Conservation (phyloP, 2,113 vertebrate species). For the Pseudorectes ferrugineus region DNA sequence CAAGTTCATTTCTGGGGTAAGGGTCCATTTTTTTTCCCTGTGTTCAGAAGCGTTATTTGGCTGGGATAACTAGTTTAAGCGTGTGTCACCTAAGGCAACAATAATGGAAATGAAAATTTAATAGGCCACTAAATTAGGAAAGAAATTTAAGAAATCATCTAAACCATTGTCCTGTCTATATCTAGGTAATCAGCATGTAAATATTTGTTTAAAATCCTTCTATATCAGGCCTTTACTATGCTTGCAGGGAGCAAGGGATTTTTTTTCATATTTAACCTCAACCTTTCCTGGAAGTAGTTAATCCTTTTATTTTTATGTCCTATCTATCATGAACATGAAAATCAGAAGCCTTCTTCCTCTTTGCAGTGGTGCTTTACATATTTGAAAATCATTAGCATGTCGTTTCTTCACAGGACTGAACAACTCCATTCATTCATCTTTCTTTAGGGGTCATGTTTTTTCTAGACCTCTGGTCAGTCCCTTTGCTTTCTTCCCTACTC, state of each 20-base stretch:
- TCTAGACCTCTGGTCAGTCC: conserved; percentile 11
- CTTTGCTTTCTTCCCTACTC: conserved; percentile 33
- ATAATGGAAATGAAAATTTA: neutral
- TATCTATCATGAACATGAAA: neutral
- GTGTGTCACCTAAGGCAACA: neutral
- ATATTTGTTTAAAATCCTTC: neutral
- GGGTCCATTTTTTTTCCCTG: accelerated
- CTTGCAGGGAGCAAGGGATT: neutral
- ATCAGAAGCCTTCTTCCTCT: neutral
- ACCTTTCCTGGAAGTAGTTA: neutral
- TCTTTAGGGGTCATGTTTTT: conserved; percentile 57
- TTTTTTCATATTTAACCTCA: neutral
- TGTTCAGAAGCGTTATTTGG: neutral
- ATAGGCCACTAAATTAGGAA: neutral
- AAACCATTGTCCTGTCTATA: neutral
- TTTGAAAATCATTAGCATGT: conserved; percentile 17
- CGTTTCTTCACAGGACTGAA: conserved; percentile 20
- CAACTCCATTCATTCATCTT: conserved; percentile 40
- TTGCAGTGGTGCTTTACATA: neutral
- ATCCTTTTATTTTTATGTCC: neutral
- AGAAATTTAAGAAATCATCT: neutral
- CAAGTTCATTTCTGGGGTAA: neutral
- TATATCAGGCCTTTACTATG: neutral
- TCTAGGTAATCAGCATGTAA: neutral
- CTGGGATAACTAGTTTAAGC: neutral